Evolutionary conservation across 2,888 invertebrate species (phyloP), one percentile per base, ranked within the genome.

Genomic region (Pyralis farinalis): DNA sequence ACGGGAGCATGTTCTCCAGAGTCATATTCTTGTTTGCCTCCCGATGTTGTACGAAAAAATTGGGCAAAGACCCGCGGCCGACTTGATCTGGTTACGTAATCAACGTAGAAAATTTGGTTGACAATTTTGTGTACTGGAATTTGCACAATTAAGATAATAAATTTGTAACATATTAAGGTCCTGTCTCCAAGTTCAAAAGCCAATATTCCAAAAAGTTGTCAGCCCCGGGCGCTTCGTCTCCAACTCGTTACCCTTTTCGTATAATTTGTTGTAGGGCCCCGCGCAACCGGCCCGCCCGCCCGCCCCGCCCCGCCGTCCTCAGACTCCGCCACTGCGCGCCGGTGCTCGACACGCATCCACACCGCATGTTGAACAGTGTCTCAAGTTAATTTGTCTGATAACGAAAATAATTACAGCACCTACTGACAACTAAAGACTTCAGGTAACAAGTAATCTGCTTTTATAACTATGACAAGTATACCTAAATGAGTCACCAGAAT

Each of bases 171-270:
- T 43, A 39, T 46, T 41, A 41, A 38, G 40, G 36, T 31, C 33
- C 37, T 7, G 30, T 6, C 1, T 4, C 28, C 10, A 12, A 43
- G 40, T 46, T 37, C 29, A 42, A 48, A 48, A 43, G 34, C 36
- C 43, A 31, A 44, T 47, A 43, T 43, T 40, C 34, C 42, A 30
- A 43, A 42, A 42, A 43, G 43, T 46, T 44, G 46, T 38, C 30
- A 27, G 42, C 44, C 46, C 11, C 37, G 35, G 44, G 44, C 44
- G 39, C 11, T 37, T 12, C 37, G n/a, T n/a, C n/a, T n/a, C n/a
- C n/a, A n/a, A n/a, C n/a, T 37, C 40, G 44, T 44, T 44, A 49
- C 43, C 46, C 46, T 46, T 49, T 43, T 35, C 40, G 43, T 45
- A 35, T 40, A 49, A 43, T 49, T 44, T 46, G 47, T 42, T 40